Evolutionary conservation across 2,113 vertebrate genomes (phyloP).

Genomic region (Atrichornis clamosus): DNA sequence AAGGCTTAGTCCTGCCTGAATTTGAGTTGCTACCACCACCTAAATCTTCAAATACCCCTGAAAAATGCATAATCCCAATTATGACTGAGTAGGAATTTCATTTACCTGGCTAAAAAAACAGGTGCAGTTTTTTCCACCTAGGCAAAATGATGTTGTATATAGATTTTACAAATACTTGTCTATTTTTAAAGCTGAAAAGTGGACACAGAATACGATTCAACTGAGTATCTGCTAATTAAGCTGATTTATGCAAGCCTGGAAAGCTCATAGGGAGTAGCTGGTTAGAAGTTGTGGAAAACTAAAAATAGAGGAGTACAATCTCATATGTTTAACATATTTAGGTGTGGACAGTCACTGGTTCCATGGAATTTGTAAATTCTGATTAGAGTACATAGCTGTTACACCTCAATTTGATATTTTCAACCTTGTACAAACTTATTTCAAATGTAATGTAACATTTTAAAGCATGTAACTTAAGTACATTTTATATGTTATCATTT

Average conservation of each 20-base stretch:
- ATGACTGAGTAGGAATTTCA: background rate
- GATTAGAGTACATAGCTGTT: background rate
- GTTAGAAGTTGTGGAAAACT: background rate
- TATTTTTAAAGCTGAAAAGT: background rate
- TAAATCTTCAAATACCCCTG: background rate
- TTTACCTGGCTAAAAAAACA: background rate
- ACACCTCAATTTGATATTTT: background rate
- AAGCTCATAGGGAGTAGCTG: background rate
- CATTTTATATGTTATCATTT: background rate
- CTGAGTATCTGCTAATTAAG: slow-evolving; percentile 1
- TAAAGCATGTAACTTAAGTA: background rate
- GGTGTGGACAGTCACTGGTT: background rate
- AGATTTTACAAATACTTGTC: background rate
- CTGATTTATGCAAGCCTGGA: background rate
- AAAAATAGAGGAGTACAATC: background rate
- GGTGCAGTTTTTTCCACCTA: background rate
- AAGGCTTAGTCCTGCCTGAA: background rate
- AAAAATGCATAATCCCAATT: background rate
- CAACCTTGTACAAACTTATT: background rate
- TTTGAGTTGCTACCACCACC: background rate
- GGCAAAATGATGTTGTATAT: background rate
- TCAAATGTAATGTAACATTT: background rate
- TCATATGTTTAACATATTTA: background rate
- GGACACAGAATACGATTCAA: background rate
- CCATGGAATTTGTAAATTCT: background rate